Evolutionary conservation across 1,140 invertebrate species (phyloP), one percentile per base, ranked within the genome.

Genomic region (Adoxophyes honmai): DNA sequence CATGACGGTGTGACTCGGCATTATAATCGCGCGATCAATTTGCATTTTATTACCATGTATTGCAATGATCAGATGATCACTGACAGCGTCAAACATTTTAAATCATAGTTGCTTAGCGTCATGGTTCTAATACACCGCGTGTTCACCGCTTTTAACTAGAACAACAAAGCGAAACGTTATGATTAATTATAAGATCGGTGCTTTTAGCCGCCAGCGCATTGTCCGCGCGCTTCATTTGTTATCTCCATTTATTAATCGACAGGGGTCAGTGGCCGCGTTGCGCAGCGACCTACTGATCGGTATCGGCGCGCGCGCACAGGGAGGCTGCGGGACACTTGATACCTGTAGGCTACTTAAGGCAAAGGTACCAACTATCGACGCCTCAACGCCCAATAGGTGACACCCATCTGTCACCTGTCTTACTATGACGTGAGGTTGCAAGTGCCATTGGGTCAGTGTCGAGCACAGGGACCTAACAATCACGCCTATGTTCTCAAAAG

Each of bases 231-330:
- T 70, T 75, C 70, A 75, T 75, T 73, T 73, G 73, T 75, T 72
- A 75, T 75, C 73, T 75, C 62, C 66, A 73, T 70, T 70, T 70
- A 75, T 75, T 72, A 73, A 72, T 72, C 73, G 56, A 52, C 57
- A 34, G 59, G 16, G 69, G 69, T 72, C 69, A 34, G 44, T 54
- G 64, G 15, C 60, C n/a, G 57, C 2, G 51, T 37, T 42, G 21
- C 52, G 18, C 18, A 33, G 21, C 14, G 55, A 39, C 51, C 33
- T 52, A 28, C 38, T 21, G 37, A 48, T 48, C 10, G 21, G 28
- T 28, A 36, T 18, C 55, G 57, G 14, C 28, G 55, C 44, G 28
- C 28, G 48, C 35, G 21, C 53, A n/a, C 42, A 14, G 34, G 51
- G 15, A 18, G 21, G 21, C 10, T 11, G 16, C 42, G 42, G 21